Conservation (phyloP, 2,113 vertebrate genomes). For the Genyomyrus donnyi region DNA sequence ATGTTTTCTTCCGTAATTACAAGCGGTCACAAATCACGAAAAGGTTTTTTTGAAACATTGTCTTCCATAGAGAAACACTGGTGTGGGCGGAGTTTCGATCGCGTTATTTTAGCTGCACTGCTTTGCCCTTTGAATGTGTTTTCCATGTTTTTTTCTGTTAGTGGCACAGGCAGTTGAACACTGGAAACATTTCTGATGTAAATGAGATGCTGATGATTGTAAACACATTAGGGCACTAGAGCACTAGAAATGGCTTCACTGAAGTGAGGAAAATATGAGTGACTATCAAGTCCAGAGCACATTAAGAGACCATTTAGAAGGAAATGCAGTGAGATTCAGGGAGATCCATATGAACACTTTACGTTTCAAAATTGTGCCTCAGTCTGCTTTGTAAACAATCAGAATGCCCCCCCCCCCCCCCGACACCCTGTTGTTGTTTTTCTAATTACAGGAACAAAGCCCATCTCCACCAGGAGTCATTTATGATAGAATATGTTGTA, state of each 20-base stretch:
- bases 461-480: neutral
- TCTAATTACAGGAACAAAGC: neutral
- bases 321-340: neutral
- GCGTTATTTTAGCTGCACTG: neutral
- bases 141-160: neutral
- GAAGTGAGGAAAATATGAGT: neutral
- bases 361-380: neutral
- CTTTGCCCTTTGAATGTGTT: neutral
- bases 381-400: neutral
- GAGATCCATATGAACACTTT: neutral
- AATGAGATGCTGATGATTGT: neutral
- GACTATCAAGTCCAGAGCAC: neutral
- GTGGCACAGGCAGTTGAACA: neutral
- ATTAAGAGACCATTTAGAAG: neutral
- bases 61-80: neutral
- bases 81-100: neutral
- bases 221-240: neutral
- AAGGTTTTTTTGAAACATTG: neutral
- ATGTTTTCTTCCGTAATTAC: neutral
- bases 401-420: neutral
- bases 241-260: neutral
- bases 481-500: neutral
- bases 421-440: too few species aligned
- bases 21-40: neutral
- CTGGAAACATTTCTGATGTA: neutral